Evolutionary conservation across 2,797 vertebrate species (phyloP).

Genomic region (Halcyon chelicuti): DNA sequence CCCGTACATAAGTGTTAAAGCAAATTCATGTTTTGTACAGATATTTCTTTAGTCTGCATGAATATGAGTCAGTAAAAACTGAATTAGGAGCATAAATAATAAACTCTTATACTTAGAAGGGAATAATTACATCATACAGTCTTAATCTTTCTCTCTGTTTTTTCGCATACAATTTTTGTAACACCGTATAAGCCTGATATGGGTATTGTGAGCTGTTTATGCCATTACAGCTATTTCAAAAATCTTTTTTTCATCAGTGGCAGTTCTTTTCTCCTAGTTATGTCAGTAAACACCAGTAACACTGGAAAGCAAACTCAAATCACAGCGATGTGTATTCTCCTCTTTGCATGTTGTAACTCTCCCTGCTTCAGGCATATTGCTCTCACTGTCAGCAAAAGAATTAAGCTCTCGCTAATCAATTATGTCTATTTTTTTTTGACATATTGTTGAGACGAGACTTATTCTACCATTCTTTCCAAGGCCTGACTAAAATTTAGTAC

Average conservation of each 20-base stretch:
- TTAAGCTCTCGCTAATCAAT: neutral
- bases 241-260: neutral
- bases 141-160: neutral
- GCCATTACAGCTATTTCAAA: neutral
- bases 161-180: neutral
- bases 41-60: neutral
- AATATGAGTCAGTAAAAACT: neutral
- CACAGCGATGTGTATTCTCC: neutral
- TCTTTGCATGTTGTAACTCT: neutral
- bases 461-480: neutral
- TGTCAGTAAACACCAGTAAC: neutral
- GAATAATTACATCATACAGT: neutral
- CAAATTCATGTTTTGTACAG: neutral
- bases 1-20: neutral
- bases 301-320: neutral
- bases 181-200: neutral
- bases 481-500: neutral
- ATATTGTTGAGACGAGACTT: neutral
- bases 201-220: neutral
- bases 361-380: neutral
- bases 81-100: neutral
- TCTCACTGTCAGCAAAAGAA: neutral
- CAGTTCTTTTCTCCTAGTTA: neutral
- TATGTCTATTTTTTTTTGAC: neutral
- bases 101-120: neutral